A percentile compares a stretch with the other conserved stretches of the same genome.
Conservation (phyloP, 1,140 invertebrate genomes). For the Tribolium castaneum region DNA sequence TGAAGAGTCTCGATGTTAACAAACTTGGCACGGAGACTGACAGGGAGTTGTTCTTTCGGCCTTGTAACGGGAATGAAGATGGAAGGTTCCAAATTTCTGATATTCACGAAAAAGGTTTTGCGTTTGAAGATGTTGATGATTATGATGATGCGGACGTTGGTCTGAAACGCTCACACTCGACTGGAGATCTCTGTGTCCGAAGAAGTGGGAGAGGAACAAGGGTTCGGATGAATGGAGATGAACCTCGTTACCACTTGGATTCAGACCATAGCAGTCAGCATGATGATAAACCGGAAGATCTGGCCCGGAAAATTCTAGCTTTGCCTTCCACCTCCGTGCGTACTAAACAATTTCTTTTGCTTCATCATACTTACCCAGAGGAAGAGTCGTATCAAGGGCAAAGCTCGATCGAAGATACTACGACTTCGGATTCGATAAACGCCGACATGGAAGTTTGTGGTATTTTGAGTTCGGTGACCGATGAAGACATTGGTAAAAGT, state of each 20-base stretch:
- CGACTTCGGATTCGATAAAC: slow-evolving; percentile 66
- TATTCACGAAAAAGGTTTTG: slow-evolving; percentile 66
- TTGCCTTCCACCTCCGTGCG: slow-evolving; percentile 58
- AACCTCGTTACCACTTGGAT: slow-evolving; percentile 65
- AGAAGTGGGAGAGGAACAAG: slow-evolving; percentile 55
- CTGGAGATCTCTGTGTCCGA: slow-evolving; percentile 65
- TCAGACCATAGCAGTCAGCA: slow-evolving; percentile 67
- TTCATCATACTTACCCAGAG: slow-evolving; percentile 60
- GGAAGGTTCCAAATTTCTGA: slow-evolving; percentile 69
- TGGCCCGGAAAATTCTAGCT: slow-evolving; percentile 60
- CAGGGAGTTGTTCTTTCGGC: slow-evolving; percentile 58
- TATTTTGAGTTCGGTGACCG: slow-evolving; percentile 61
- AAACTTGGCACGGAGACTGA: slow-evolving; percentile 53
- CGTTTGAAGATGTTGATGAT: slow-evolving; percentile 62
- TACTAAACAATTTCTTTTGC: slow-evolving; percentile 59
- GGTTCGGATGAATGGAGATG: slow-evolving; percentile 58
- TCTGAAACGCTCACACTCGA: slow-evolving; percentile 66
- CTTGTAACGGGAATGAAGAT: slow-evolving; percentile 64
- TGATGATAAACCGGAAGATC: slow-evolving; percentile 66
- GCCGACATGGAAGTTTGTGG: slow-evolving; percentile 67
- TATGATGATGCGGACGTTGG: slow-evolving; percentile 59
- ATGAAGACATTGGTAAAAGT: slow-evolving; percentile 56
- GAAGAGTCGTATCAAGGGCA: slow-evolving; percentile 62
- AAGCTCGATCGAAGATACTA: slow-evolving; percentile 65
- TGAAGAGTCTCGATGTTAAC: slow-evolving; percentile 56